A percentile compares a stretch with the other conserved stretches of the same genome.
These are phyloP conservation scores for Conus canariensis DNA, from an alignment of 2,888 invertebrate genomes.

Conservation along the genomic window DNA sequence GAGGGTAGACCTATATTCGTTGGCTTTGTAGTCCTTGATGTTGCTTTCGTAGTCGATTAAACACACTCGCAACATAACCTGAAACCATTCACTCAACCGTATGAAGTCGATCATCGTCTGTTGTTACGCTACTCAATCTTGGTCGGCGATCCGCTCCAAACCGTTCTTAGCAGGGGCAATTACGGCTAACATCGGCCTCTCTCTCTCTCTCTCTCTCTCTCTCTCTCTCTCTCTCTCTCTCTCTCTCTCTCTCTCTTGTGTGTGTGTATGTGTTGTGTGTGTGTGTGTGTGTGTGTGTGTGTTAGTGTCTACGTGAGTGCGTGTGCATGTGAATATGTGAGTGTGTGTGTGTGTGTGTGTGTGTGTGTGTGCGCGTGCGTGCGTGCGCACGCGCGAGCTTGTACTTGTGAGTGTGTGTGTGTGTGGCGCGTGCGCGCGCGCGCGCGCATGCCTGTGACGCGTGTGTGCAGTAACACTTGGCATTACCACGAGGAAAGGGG, in stretches of 20 bases:
- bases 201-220: background rate
- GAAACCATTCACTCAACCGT: no score
- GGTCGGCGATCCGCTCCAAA: no score
- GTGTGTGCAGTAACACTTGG: background rate
- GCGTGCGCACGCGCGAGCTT: conserved; percentile 13
- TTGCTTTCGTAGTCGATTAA: no score
- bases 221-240: conserved; percentile 24
- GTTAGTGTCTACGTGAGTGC: background rate
- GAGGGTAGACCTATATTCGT: no score
- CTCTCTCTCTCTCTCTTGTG: background rate
- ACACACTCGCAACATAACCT: no score
- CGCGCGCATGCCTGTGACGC: background rate
- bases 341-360: conserved; percentile 14
- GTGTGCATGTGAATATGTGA: background rate
- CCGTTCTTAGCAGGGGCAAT: no score
- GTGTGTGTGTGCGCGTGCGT: conserved; percentile 12
- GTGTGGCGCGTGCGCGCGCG: background rate
- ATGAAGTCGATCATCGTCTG: no score
- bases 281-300: background rate
- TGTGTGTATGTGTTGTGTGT: background rate
- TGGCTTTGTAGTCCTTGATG: no score
- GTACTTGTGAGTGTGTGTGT: conserved; percentile 17
- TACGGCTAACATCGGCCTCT: no score
- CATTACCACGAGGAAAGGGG: no score
- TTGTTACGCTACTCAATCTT: no score